Evolutionary conservation across 2,113 vertebrate species (phyloP).

Genomic region (Labrus mixtus): DNA sequence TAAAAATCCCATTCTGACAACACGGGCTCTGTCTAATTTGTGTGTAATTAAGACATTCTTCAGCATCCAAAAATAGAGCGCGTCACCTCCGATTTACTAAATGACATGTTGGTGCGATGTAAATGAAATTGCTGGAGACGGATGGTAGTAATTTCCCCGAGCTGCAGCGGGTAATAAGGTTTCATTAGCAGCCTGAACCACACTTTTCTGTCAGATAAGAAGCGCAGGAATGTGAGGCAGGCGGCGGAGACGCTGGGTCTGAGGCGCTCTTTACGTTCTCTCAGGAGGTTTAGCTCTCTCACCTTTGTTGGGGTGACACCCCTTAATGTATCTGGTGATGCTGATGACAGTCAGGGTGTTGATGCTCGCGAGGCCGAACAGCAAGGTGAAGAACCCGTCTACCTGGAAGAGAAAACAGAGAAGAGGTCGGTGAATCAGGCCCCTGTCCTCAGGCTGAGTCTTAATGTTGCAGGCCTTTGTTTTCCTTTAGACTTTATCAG

Average conservation of each 20-base stretch:
- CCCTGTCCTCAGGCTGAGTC: not conserved
- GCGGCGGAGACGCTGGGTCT: slow-evolving; percentile 7
- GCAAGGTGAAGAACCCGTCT: slow-evolving; percentile 90
- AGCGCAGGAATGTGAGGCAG: slow-evolving; percentile 55
- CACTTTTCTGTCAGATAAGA: slow-evolving; percentile 50
- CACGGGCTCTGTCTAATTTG: slow-evolving; percentile 64
- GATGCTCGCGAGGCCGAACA: slow-evolving; percentile 92
- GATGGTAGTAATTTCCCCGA: slow-evolving; percentile 54
- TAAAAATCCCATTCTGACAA: slow-evolving; percentile 31
- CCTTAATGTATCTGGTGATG: slow-evolving; percentile 90
- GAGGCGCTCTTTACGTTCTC: not conserved
- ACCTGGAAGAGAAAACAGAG: slow-evolving; percentile 77
- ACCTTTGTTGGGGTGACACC: slow-evolving; percentile 88
- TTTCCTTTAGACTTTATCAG: slow-evolving; percentile 41
- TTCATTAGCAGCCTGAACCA: slow-evolving; percentile 48
- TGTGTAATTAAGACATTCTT: slow-evolving; percentile 75
- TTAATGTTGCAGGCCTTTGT: slow-evolving; percentile 12
- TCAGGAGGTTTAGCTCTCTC: slow-evolving; percentile 44
- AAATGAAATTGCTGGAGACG: slow-evolving; percentile 54
- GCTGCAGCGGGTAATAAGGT: slow-evolving; percentile 51
- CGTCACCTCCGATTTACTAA: slow-evolving; percentile 65
- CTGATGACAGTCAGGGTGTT: slow-evolving; percentile 93
- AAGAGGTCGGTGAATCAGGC: not conserved
- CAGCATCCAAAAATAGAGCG: slow-evolving; percentile 59
- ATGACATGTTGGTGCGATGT: slow-evolving; percentile 64